Conservation (phyloP, 2,113 vertebrate genomes). For the Dasypus novemcinctus region DNA sequence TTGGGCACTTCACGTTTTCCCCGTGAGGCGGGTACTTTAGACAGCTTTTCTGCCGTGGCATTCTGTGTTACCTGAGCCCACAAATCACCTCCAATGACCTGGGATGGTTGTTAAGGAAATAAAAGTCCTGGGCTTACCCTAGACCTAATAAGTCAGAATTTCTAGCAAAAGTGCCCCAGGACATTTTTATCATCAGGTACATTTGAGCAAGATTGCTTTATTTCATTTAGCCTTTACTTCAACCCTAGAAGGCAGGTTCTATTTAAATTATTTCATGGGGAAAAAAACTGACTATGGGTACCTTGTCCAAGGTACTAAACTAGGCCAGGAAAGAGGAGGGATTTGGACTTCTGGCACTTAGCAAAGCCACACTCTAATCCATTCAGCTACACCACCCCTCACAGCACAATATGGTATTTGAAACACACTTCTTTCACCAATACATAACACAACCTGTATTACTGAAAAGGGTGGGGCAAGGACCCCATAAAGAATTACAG, state of each 20-base stretch:
- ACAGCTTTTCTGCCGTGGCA: background rate
- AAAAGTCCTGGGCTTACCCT: background rate
- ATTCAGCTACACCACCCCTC: background rate
- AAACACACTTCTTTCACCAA: background rate
- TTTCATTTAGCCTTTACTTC: background rate
- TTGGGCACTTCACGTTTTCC: fast-evolving
- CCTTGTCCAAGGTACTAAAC: background rate
- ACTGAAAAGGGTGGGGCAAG: background rate
- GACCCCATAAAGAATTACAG: background rate
- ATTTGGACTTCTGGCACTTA: background rate
- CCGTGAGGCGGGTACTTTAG: fast-evolving
- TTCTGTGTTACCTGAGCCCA: background rate
- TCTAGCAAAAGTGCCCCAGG: background rate
- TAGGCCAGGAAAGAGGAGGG: background rate
- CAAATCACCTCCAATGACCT: background rate
- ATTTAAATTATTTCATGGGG: background rate
- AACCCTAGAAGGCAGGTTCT: background rate
- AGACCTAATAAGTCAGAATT: background rate
- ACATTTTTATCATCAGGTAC: background rate
- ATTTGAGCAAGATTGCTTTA: background rate
- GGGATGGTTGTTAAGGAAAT: background rate
- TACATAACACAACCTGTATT: background rate
- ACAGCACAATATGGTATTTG: background rate
- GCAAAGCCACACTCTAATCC: background rate
- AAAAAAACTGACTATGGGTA: background rate